A percentile compares a stretch with the other conserved stretches of the same genome.
Conservation (phyloP, 2,797 vertebrate genomes). For the Scarus forsteni region DNA sequence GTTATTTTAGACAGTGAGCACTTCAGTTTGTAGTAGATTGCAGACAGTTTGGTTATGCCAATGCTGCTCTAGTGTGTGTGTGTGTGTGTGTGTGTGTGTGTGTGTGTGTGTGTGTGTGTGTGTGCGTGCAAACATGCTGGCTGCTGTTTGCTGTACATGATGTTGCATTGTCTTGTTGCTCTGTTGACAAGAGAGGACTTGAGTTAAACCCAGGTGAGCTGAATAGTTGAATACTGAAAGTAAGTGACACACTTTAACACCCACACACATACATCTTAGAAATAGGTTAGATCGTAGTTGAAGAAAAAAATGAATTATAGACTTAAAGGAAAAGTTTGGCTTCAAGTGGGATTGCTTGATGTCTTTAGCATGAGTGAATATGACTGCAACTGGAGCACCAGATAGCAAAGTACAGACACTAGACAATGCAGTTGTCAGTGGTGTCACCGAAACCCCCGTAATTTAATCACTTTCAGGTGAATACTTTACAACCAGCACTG, state of each 20-base stretch:
- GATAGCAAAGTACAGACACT: too few relatives aligned
- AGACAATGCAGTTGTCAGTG: too few relatives aligned
- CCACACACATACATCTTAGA: conserved; percentile 20
- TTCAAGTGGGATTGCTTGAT: too few relatives aligned
- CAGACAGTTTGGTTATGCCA: conserved; percentile 66
- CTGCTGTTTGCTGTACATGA: conserved; percentile 62
- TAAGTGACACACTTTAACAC: neutral
- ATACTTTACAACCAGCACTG: too few relatives aligned
- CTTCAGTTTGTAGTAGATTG: conserved; percentile 62
- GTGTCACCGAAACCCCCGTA: too few relatives aligned
- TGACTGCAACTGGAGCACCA: too few relatives aligned
- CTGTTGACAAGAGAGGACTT: conserved; percentile 56
- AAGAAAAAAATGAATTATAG: neutral
- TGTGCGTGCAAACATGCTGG: conserved; percentile 29
- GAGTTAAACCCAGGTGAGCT: conserved; percentile 47
- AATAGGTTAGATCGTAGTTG: conserved; percentile 22
- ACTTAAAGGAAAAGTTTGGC: too few relatives aligned
- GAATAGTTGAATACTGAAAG: conserved; percentile 40
- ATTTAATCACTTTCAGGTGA: too few relatives aligned
- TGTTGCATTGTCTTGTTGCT: conserved; percentile 60
- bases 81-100: conserved; percentile 19
- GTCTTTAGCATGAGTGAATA: too few relatives aligned
- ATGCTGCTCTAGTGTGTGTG: conserved; percentile 30
- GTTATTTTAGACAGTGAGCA: conserved; percentile 65
- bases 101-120: conserved; percentile 25